Base-by-base conservation (phyloP, 2,888 invertebrate genomes). In the Caenorhabditis afra region DNA sequence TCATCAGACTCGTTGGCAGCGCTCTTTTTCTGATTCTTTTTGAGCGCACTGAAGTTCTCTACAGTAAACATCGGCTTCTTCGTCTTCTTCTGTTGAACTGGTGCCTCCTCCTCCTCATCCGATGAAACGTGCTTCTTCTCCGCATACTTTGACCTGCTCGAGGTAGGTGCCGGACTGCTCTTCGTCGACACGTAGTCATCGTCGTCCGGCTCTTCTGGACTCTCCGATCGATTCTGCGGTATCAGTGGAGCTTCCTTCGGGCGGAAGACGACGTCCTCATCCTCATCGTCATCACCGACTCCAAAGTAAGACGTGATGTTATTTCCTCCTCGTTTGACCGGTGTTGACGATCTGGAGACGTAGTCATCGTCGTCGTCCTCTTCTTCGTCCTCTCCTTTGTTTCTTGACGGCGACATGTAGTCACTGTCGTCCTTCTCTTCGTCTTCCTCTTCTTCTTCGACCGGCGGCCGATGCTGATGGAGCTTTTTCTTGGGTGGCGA, bases 151-250 rank as follows among this genome's bases (percentile, higher is more conserved):
- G 29, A 29, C 7, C 29, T 29, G 14, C 22, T 22, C 8, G 8
- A 2, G 1, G 8, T 22, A 3, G 49, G 52, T 3, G 23, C 23
- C 14, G 52, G 52, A 29, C 52, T 52, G 23, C 10, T n/a, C 4
- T 7, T 23, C 23, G 29, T 22, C 29, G 52, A 52, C 14, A 52
- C 52, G n/a, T 52, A 52, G 29, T 52, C 52, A 52, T 52, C 52
- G 52, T 52, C 52, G 29, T 52, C 52, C 5, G 52, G 52, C 12
- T 29, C 52, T 23, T 41, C 41, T 8, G 29, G 29, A 3, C 4
- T 29, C 29, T 29, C 29, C 29, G 29, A 3, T 7, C 29, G 3
- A 29, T 29, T 29, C 29, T 29, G 29, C 29, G 29, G 7, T 7
- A 29, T 29, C 29, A 29, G 7, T 7, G 29, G 7, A 29, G 44